Evolutionary conservation across 2,888 invertebrate genomes (phyloP), one percentile per base, ranked within the genome.

Genomic region (Mayetiola destructor): DNA sequence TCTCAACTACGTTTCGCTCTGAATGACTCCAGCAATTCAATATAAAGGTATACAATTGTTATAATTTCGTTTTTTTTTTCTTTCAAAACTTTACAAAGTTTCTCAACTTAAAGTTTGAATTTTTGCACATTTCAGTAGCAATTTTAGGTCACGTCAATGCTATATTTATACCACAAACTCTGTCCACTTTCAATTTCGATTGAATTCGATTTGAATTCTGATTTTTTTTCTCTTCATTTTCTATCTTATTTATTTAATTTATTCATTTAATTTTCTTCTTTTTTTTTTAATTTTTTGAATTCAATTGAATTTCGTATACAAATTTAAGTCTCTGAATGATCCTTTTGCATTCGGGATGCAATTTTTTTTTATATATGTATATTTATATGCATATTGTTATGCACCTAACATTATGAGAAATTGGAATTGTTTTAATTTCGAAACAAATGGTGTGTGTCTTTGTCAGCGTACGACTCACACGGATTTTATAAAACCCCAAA

Each of bases 281-380:
- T 39, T 16, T 39, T 18, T 42, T 42, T 23, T 42, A 42, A 23
- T 42, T 42, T 2, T 8, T 36, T n/a, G n/a, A 42, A 42, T 14
- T 3, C 16, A 9, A 27, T 27, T 48, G 48, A 48, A 27, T 48
- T 48, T 48, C 48, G 48, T 48, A 48, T 48, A 48, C 48, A 48
- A 48, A 48, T 48, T 48, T 27, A 48, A 48, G 48, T 48, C 48
- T 48, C 48, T 8, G 23, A 8, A 48, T 27, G 27, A 27, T 48
- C 23, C 42, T 42, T 42, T n/a, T n/a, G n/a, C n/a, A n/a, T n/a
- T n/a, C n/a, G n/a, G n/a, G n/a, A 23, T 23, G 12, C n/a, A 23
- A 3, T 42, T 21, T 21, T 42, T 39, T 16, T 39, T 39, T 39
- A 5, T 16, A 6, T 18, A 3, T 39, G 18, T 23, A 27, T 27